Base-by-base conservation (phyloP, 1,140 invertebrate species). In the Pissodes strobi region DNA sequence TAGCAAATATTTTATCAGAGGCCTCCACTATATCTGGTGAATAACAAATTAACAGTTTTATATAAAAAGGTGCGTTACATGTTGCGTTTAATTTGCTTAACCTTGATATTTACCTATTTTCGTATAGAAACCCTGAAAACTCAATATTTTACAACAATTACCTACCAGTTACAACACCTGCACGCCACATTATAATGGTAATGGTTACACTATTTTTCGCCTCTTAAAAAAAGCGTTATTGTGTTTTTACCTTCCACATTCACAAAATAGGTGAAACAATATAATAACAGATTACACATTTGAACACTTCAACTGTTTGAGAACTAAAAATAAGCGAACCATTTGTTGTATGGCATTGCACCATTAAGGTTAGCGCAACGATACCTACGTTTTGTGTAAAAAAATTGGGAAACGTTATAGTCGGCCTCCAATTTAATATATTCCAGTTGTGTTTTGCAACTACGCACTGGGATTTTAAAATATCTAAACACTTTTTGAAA, bases 381-480 rank as follows among this genome's bases (percentile, higher is more conserved):
- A 37, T 30, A 53, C 60, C 49, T 46, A 45, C 39, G 60, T 21
- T 62, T 62, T 62, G 51, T 62, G 60, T 45, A 62, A 57, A 62
- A 62, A 62, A 43, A 39, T 62, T 62, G 60, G 38, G 60, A 62
- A 62, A 62, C 39, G 13, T 27, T 19, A 37, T 22, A 30, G 13
- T 19, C 51, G 60, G 18, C 60, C 60, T 62, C 60, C 60, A 62
- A 45, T 62, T 62, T 62, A 62, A 62, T 62, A 34, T 62, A 62
- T 62, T 62, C 60, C 49, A 46, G 27, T 34, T 61, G 48, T 0
- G 48, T 62, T 62, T 62, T 62, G 60, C 60, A 62, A 61, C 21
- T 38, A 39, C 30, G 30, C 27, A 53, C 10, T 39, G 2, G 37
- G 30, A 53, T 38, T 39, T 53, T 39, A 22, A 37, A 53, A 53